Evolutionary conservation across 2,888 invertebrate genomes (phyloP).

Genomic region (Electrophaes corylata): DNA sequence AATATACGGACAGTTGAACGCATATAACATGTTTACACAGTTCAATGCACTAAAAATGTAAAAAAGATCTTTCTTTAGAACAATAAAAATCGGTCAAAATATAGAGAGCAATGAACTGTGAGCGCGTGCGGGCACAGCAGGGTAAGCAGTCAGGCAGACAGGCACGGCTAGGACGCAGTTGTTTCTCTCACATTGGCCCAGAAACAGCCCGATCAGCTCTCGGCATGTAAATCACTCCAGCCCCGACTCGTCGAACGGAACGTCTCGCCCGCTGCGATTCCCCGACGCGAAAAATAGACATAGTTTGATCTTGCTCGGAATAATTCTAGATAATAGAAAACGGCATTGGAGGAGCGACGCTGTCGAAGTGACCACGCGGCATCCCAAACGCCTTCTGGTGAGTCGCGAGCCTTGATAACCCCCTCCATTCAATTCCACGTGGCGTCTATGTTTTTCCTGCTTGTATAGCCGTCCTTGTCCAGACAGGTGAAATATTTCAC

Average conservation of each 20-base stretch:
- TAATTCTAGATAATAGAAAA: slow-evolving; percentile 72
- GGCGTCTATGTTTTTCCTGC: slow-evolving; percentile 46
- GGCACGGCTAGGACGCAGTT: slow-evolving; percentile 49
- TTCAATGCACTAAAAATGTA: slow-evolving; percentile 16
- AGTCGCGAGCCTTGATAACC: slow-evolving; percentile 53
- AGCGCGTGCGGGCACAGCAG: slow-evolving; percentile 39
- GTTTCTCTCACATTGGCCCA: slow-evolving; percentile 69
- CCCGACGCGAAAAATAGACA: slow-evolving; percentile 78
- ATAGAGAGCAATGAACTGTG: slow-evolving; percentile 67
- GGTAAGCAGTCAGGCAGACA: too few species aligned
- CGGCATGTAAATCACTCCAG: slow-evolving; percentile 74
- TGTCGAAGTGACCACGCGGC: slow-evolving; percentile 60
- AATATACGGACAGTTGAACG: not conserved
- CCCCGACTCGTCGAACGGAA: slow-evolving; percentile 63
- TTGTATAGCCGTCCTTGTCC: slow-evolving; percentile 51
- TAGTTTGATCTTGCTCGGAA: slow-evolving; percentile 74
- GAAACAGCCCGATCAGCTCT: slow-evolving; percentile 67
- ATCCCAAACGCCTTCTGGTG: slow-evolving; percentile 68
- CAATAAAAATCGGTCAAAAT: slow-evolving; percentile 26
- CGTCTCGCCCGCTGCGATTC: slow-evolving; percentile 59
- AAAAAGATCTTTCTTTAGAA: slow-evolving; percentile 5
- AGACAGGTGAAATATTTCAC: slow-evolving; percentile 65
- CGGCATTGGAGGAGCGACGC: slow-evolving; percentile 65
- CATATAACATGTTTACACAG: not conserved
- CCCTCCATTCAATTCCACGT: slow-evolving; percentile 51